Conservation (phyloP, 2,113 vertebrate genomes). For the Chaetodon auriga region DNA sequence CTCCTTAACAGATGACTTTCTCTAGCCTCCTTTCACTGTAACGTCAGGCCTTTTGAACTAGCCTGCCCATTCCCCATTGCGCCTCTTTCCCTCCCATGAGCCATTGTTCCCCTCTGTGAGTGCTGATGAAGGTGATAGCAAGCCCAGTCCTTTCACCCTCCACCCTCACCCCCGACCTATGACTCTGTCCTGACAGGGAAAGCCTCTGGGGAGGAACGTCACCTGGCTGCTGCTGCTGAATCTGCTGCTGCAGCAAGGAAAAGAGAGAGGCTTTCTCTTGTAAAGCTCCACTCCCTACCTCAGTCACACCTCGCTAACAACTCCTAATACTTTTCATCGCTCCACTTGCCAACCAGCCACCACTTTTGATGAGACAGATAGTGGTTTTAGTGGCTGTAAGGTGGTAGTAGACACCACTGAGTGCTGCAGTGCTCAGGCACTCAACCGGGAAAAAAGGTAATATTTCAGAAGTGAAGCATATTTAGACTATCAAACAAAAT, state of each 20-base stretch:
- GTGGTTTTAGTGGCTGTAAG: conserved; percentile 64
- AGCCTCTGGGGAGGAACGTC: conserved; percentile 57
- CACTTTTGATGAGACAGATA: conserved; percentile 71
- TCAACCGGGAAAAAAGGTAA: conserved; percentile 58
- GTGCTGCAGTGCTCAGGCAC: conserved; percentile 46
- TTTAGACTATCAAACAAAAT: conserved; percentile 81
- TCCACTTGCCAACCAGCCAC: conserved; percentile 65
- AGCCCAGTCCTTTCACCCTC: conserved; percentile 36
- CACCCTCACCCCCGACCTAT: conserved; percentile 43
- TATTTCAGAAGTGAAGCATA: conserved; percentile 70
- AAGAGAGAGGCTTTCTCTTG: conserved; percentile 44
- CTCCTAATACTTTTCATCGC: conserved; percentile 70
- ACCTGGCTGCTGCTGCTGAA: conserved; percentile 39
- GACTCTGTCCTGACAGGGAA: conserved; percentile 49
- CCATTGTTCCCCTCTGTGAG: conserved; percentile 35
- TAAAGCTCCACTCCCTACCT: conserved; percentile 52
- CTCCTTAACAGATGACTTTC: not conserved
- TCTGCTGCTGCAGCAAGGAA: conserved; percentile 29
- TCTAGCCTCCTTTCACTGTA: conserved; percentile 15
- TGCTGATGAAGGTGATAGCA: conserved; percentile 58
- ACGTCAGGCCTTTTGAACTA: conserved; percentile 4
- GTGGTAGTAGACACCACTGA: conserved; percentile 58
- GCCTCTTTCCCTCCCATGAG: conserved; percentile 29
- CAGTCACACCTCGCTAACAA: conserved; percentile 68
- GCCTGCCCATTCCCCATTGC: conserved; percentile 27